These are phyloP conservation scores for Anadara kagoshimensis DNA, from an alignment of 1,140 invertebrate species.

Conservation along the genomic window DNA sequence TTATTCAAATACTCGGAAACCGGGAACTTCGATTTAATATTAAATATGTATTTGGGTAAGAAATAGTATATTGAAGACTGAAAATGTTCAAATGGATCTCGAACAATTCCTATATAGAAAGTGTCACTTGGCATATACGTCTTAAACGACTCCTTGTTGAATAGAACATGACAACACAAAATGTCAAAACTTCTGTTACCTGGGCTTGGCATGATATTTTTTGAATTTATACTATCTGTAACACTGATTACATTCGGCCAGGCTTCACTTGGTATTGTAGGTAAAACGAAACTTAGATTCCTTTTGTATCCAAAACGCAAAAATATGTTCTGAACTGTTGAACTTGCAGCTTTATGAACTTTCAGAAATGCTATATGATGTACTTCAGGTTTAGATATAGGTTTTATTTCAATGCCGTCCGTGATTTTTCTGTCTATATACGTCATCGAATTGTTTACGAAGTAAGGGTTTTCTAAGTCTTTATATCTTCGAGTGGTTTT, in stretches of 20 bases:
- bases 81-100: constrained; percentile 48
- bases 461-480: too few relatives aligned
- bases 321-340: constrained; percentile 75
- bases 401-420: too few relatives aligned
- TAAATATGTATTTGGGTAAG: constrained; percentile 26
- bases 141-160: constrained; percentile 28
- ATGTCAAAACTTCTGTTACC: constrained; percentile 45
- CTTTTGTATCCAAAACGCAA: constrained; percentile 74
- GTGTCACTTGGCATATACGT: constrained; percentile 47
- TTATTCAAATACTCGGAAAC: constrained; percentile 22
- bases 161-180: constrained; percentile 53
- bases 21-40: constrained; percentile 2
- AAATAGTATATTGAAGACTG: constrained; percentile 51
- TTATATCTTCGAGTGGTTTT: too few relatives aligned
- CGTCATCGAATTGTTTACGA: too few relatives aligned
- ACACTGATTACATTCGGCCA: constrained; percentile 41
- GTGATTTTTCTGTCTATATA: too few relatives aligned
- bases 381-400: too few relatives aligned
- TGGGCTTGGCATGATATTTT: constrained; percentile 28
- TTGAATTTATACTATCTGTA: constrained; percentile 11
- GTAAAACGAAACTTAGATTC: constrained; percentile 75
- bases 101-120: constrained; percentile 44
- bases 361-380: constrained; percentile 47
- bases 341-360: constrained; percentile 75
- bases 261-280: constrained; percentile 29